phyloP scores from a whole-genome alignment of 2,797 vertebrate genomes.

The Chrysocyon brachyurus region DNA sequence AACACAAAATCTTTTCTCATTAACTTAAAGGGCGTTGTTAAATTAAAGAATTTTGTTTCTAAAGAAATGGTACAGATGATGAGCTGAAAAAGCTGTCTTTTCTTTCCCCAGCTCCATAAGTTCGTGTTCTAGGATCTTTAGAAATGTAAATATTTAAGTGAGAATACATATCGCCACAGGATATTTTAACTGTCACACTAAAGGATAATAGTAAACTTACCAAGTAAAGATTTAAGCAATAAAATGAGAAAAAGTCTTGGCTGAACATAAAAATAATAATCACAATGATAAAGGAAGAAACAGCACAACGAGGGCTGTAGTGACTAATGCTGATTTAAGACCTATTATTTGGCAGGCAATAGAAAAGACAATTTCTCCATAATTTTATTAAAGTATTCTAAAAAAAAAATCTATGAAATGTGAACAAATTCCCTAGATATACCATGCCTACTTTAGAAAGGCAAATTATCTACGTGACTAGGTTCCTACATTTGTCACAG shows the following conservation, averaged over 20 bases:
- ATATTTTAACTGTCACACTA: not conserved
- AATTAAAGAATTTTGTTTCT: not conserved
- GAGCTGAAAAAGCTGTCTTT: not conserved
- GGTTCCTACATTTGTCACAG: not conserved
- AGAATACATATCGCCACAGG: not conserved
- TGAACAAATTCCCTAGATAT: not conserved
- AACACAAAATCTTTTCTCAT: not conserved
- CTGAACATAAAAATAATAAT: not conserved
- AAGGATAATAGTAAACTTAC: not conserved
- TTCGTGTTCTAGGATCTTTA: not conserved
- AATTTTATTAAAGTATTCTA: constrained; percentile 6
- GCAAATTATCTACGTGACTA: not conserved
- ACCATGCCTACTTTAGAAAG: not conserved
- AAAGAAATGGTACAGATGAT: not conserved
- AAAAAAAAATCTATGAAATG: not conserved
- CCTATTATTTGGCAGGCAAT: not conserved
- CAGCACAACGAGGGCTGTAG: not conserved
- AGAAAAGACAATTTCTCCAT: not conserved
- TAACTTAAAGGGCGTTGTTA: not conserved
- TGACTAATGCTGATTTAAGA: not conserved
- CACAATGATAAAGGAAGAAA: not conserved
- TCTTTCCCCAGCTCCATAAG: not conserved
- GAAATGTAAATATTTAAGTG: not conserved
- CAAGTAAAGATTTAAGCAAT: not conserved
- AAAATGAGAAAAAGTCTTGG: not conserved